These are phyloP conservation scores for Chiroxiphia lanceolata DNA, from an alignment of 2,797 vertebrate species.

Conservation along the genomic window DNA sequence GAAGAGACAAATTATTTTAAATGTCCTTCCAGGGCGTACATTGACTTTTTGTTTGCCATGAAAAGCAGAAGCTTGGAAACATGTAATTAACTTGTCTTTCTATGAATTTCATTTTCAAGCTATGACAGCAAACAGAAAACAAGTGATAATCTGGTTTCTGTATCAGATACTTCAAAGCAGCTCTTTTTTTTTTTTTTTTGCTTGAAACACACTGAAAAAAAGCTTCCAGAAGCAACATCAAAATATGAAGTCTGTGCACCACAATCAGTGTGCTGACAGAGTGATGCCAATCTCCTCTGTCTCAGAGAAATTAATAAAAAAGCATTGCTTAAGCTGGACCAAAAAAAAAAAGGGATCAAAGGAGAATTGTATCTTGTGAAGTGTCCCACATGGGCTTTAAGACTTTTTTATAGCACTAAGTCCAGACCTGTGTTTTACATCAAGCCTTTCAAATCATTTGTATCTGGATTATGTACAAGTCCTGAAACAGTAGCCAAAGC, in stretches of 20 bases:
- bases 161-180: neutral
- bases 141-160: neutral
- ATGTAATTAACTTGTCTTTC: neutral
- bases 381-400: neutral
- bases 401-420: neutral
- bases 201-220: neutral
- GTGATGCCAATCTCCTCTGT: neutral
- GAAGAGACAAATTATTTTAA: neutral
- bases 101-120: neutral
- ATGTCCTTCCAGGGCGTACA: neutral
- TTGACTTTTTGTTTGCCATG: neutral
- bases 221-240: constrained; percentile 7
- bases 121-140: neutral
- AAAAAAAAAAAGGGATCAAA: neutral
- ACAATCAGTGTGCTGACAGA: neutral
- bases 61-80: neutral
- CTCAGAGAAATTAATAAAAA: neutral
- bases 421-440: neutral
- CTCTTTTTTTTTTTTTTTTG: neutral
- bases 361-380: neutral
- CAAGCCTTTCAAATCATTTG: neutral
- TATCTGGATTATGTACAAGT: neutral
- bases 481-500: neutral
- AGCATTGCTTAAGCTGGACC: neutral
- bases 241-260: neutral